These are phyloP conservation scores for Lypha dubia DNA, from an alignment of 2,888 invertebrate genomes.

Conservation along the genomic window DNA sequence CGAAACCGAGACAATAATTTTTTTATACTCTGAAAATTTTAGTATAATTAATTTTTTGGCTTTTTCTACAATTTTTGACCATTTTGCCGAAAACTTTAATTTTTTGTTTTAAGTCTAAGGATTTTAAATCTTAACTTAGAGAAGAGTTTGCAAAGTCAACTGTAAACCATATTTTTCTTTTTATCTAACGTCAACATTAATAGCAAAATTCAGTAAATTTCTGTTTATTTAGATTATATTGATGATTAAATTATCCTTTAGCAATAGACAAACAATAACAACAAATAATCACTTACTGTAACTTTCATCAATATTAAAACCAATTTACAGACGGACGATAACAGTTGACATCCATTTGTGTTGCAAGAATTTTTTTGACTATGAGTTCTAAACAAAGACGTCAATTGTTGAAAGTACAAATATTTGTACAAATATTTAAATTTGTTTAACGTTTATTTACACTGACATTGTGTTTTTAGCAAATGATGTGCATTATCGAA, in stretches of 20 bases:
- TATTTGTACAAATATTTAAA: too few species aligned
- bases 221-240: neutral
- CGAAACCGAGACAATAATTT: too few species aligned
- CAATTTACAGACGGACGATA: conserved; percentile 1
- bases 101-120: too few species aligned
- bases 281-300: conserved; percentile 29
- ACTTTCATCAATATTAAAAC: conserved; percentile 9
- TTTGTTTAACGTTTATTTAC: conserved; percentile 10
- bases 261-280: neutral
- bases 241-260: neutral
- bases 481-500: neutral
- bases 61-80: too few species aligned
- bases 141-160: too few species aligned
- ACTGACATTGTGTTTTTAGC: conserved; percentile 12
- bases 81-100: too few species aligned
- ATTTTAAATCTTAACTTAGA: too few species aligned
- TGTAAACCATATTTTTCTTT: too few species aligned
- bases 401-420: conserved; percentile 17
- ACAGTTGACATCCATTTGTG: conserved; percentile 35
- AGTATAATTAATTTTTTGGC: too few species aligned
- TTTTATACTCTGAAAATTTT: too few species aligned
- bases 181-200: too few species aligned
- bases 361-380: neutral
- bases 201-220: neutral
- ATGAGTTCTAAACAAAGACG: neutral